These are phyloP conservation scores for Chloebia gouldiae DNA, from an alignment of 2,113 vertebrate genomes.

Conservation along the genomic window DNA sequence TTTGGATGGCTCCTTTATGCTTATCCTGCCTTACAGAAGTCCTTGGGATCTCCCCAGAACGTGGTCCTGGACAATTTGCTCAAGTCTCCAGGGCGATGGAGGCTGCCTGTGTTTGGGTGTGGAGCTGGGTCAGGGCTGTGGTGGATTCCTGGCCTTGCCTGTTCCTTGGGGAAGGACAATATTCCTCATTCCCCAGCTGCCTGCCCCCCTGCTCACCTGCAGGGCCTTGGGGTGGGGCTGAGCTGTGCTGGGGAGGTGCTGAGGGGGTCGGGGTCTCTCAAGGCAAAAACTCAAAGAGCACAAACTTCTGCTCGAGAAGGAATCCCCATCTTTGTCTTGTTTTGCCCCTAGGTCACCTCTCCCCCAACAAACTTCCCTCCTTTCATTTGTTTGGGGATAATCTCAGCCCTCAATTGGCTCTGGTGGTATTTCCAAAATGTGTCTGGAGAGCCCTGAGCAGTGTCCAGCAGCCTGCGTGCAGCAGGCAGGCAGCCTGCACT, in stretches of 20 bases:
- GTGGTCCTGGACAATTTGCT: background rate
- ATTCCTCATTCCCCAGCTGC: background rate
- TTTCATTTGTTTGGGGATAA: background rate
- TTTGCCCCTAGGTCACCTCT: background rate
- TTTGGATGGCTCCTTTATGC: background rate
- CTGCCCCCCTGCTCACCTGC: background rate
- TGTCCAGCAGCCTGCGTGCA: background rate
- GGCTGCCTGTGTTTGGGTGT: background rate
- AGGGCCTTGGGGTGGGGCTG: background rate
- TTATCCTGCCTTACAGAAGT: rapidly evolving
- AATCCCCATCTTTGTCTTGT: background rate
- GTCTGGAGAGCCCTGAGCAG: rapidly evolving
- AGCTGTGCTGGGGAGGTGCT: background rate
- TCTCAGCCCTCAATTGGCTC: background rate
- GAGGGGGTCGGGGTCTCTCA: background rate
- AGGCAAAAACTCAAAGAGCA: background rate
- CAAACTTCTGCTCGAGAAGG: background rate
- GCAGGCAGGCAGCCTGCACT: background rate
- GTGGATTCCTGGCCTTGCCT: background rate
- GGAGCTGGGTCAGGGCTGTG: background rate
- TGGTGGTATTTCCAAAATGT: background rate
- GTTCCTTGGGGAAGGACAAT: background rate
- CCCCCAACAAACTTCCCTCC: background rate
- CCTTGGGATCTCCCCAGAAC: background rate
- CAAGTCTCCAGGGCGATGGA: background rate